A percentile compares a stretch with the other conserved stretches of the same genome.
Conservation (phyloP, 2,113 vertebrate species). For the Nycticebus coucang region DNA sequence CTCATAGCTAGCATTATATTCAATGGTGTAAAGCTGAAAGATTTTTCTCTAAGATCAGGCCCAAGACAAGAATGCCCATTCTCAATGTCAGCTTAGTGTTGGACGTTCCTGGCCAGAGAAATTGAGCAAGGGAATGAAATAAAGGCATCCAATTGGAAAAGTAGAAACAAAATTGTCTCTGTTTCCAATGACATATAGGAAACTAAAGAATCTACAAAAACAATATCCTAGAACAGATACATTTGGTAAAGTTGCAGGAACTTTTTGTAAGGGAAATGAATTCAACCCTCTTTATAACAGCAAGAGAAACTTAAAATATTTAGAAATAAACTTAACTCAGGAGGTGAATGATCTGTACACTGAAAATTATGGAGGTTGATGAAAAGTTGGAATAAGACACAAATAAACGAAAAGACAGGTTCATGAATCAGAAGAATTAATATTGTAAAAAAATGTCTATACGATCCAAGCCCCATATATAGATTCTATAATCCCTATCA, state of each 20-base stretch:
- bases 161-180: neutral
- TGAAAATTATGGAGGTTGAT: neutral
- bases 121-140: neutral
- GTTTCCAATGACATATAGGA: neutral
- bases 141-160: neutral
- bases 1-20: neutral
- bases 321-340: neutral
- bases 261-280: too few relatives aligned
- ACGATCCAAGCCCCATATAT: neutral
- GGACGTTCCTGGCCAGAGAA: neutral
- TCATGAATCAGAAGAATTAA: neutral
- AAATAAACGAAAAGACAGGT: neutral
- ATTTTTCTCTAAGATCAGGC: neutral
- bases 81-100: too few relatives aligned
- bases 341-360: neutral
- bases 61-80: neutral
- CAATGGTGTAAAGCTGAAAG: too few relatives aligned
- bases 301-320: neutral
- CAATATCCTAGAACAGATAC: neutral
- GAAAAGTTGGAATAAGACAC: neutral
- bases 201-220: too few relatives aligned
- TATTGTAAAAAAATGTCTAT: neutral
- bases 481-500: neutral
- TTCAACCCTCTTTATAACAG: too few relatives aligned
- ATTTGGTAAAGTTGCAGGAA: neutral